Percentiles rank a stretch among this genome's conserved stretches.
Evolutionary conservation across 2,113 vertebrate species (phyloP).

Genomic region (Corapipo altera): DNA sequence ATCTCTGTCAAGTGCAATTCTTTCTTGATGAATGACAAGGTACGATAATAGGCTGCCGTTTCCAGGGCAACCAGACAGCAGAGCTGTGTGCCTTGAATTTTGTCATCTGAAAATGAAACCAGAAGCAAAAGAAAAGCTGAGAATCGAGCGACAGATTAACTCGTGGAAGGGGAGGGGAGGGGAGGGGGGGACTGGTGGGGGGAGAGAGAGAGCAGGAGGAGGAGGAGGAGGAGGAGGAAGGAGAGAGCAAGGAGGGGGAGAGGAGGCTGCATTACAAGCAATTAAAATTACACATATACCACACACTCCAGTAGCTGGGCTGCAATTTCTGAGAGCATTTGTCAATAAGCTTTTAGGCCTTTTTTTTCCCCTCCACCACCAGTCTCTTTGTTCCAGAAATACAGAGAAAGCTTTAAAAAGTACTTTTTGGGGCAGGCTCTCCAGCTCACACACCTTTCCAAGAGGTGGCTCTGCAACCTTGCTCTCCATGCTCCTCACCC

Average conservation of each 20-base stretch:
- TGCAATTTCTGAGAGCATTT: conserved; percentile 28
- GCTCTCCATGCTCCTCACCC: background rate
- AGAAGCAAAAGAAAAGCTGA: conserved; percentile 83
- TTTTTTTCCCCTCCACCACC: background rate
- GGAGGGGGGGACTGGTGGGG: background rate
- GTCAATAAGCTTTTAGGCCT: background rate
- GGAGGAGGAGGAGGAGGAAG: background rate
- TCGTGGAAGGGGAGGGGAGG: background rate
- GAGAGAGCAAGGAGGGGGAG: background rate
- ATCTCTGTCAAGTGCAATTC: conserved; percentile 89
- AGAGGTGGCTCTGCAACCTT: background rate
- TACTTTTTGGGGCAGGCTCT: background rate
- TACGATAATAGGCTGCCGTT: conserved; percentile 96
- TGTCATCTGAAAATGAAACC: conserved; percentile 91
- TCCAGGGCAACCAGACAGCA: conserved; percentile 95
- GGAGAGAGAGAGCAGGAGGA: background rate
- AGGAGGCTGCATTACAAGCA: conserved; percentile 71
- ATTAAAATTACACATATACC: conserved; percentile 59
- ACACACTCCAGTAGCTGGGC: background rate
- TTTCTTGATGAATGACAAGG: conserved; percentile 99
- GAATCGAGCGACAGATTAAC: conserved; percentile 82
- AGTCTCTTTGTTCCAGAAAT: conserved; percentile 52
- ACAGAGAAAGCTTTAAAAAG: background rate
- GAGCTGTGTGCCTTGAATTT: conserved; percentile 87
- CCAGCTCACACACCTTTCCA: background rate